Evolutionary conservation across 2,113 vertebrate species (phyloP).

Genomic region (Istiophorus platypterus): DNA sequence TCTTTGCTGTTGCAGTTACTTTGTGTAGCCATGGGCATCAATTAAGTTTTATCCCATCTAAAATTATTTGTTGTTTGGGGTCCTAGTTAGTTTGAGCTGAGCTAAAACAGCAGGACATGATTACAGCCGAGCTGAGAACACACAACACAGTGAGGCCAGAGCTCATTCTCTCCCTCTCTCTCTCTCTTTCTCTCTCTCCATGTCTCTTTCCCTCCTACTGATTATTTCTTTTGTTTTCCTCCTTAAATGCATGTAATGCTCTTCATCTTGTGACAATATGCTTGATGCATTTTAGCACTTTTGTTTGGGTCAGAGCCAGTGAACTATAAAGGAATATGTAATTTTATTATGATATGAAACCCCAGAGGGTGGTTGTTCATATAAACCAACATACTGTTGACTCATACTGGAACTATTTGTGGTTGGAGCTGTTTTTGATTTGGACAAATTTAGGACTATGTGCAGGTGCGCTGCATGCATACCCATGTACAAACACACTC

Average conservation of each 20-base stretch:
- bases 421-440: constrained; percentile 75
- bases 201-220: constrained; percentile 17
- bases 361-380: constrained; percentile 56
- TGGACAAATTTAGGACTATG: constrained; percentile 50
- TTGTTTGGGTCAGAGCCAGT: constrained; percentile 48
- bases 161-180: not conserved
- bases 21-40: constrained; percentile 23
- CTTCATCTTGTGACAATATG: constrained; percentile 33
- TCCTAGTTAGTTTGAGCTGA: constrained; percentile 36
- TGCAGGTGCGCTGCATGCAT: constrained; percentile 50
- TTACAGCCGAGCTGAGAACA: constrained; percentile 17
- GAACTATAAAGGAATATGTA: constrained; percentile 63
- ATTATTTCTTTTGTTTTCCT: constrained; percentile 36
- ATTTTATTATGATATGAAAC: constrained; percentile 70
- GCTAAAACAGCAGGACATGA: constrained; percentile 49
- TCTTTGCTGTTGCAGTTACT: constrained; percentile 32
- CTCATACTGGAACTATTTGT: constrained; percentile 73
- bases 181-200: not conserved
- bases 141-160: not conserved
- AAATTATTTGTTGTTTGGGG: constrained; percentile 44
- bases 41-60: constrained; percentile 38
- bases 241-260: constrained; percentile 21
- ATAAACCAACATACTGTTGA: constrained; percentile 56
- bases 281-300: constrained; percentile 40
- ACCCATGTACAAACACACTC: constrained; percentile 11